Base-by-base conservation (phyloP, 2,888 invertebrate species). In the Phyllotreta cruciferae region DNA sequence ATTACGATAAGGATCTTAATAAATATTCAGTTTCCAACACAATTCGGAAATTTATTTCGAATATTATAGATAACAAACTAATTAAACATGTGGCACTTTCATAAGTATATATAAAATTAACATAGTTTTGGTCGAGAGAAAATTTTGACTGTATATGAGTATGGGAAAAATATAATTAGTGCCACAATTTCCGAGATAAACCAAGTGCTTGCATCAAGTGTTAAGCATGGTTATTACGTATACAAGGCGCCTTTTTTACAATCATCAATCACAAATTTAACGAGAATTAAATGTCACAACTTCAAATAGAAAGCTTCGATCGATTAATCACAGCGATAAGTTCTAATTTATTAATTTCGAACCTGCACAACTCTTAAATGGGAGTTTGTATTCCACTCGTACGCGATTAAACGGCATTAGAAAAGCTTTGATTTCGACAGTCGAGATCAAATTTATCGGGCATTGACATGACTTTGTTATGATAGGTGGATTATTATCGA, bases 401-500 rank as follows among this genome's bases (percentile, higher is more conserved):
- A 41, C 10, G 6, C 4, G 41, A 41, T 10, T 4, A 41, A 41
- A 4, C 24, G 4, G 24, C 24, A 24, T 24, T 24, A 24, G 24
- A 24, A 24, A 24, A 24, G 24, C 4, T 24, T 24, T 24, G 24
- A 24, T 24, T 24, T 24, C 24, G 24, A 24, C 24, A 24, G 1
- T 24, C 24, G 24, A 24, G 24, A 24, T 24, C 24, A 24, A 11
- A 10, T 44, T 44, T 44, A 44, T 44, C 45, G 45, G 45, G 9
- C 45, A 44, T 44, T 44, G 45, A 44, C 45, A 44, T 44, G 10
- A 13, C 14, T 9, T 44, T 44, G 45, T 44, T 44, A 11, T 44
- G 45, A 44, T 44, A 44, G 45, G 45, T 44, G 45, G 7, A 44
- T 44, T 44, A 44, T 44, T 11, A 44, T 44, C 45, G 14, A 44